Base-by-base conservation (phyloP, 2,113 vertebrate species). In the Brachionichthys hirsutus region DNA sequence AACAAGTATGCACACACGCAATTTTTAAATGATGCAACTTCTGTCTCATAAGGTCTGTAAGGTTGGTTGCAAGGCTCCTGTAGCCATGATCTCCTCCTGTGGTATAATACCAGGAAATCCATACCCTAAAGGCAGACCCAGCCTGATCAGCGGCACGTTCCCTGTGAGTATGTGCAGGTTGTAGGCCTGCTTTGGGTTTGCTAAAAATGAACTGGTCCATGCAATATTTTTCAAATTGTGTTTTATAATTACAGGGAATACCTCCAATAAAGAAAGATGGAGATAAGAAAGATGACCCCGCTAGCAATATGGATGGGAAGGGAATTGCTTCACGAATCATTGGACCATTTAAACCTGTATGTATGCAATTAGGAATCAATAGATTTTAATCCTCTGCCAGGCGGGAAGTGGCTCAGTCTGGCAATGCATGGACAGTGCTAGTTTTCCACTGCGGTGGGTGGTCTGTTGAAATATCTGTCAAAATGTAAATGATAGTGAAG, bases 41-140 rank as follows among this genome's bases (percentile, higher is more conserved):
- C 14, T 56, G 3, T 66, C 1, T 77, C 76, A 75, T 9, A 30
- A 98, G 97, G 97, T 97, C 73, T 94, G 93, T 69, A 99, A 99
- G 74, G 93, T 92, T 1, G 97, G 97, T 54, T 99, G 97, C 85
- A 98, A 98, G 86, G 97, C 97, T 76, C 97, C 97, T 53, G 93
- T 97, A 63, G 96, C 96, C 52, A 98, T 98, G 95, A 95, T 98
- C 75, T 98, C 96, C 38, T 99, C 97, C 12, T 99, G 97, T 84
- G 97, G 96, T 55, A 97, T 98, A 74, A 98, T 98, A 66, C 97
- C 96, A 67, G 97, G 97, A 75, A 98, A 98, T 73, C 96, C 97
- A 12, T 99, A 99, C 73, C 97, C 97, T 46, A 98, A 99, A 91
- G 97, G 97, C 42, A 94, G 92, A 86, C 97, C 97, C 46, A 99